Evolutionary conservation across 2,888 invertebrate genomes (phyloP).

Genomic region (Amiota communis): DNA sequence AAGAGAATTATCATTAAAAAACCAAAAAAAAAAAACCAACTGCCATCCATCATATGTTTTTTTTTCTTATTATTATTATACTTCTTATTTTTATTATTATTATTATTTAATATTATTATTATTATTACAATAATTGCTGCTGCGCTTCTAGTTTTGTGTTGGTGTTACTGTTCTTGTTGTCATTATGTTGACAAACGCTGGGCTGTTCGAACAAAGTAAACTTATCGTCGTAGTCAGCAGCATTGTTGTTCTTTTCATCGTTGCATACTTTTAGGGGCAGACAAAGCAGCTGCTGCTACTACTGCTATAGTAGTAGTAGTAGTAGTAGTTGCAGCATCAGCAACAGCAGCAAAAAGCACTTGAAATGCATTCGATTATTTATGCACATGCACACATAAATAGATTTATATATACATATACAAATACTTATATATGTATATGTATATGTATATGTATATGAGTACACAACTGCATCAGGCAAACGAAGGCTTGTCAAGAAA

Average conservation of each 20-base stretch:
- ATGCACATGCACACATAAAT: slow-evolving; percentile 1
- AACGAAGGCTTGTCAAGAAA: too few species aligned
- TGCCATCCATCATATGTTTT: too few species aligned
- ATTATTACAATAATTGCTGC: background rate
- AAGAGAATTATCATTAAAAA: too few species aligned
- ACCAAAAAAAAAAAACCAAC: too few species aligned
- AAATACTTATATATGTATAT: background rate
- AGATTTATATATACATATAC: background rate
- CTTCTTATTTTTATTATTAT: too few species aligned
- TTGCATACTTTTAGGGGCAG: slow-evolving; percentile 29
- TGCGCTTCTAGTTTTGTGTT: too few species aligned
- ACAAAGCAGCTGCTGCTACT: too few species aligned
- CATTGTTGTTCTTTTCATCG: slow-evolving; percentile 21
- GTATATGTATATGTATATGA: background rate
- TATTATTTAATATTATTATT: too few species aligned
- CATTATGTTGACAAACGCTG: background rate
- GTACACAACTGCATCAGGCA: background rate
- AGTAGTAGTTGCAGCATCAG: too few species aligned
- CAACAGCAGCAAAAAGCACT: slow-evolving; percentile 9
- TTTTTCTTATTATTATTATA: too few species aligned
- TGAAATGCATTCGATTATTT: slow-evolving; percentile 34
- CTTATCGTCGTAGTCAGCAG: slow-evolving; percentile 10
- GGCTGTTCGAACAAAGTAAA: background rate
- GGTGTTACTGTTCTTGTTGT: background rate
- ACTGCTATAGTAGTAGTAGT: too few species aligned